Base-by-base conservation (phyloP, 2,797 vertebrate species). In the Hybognathus amarus region DNA sequence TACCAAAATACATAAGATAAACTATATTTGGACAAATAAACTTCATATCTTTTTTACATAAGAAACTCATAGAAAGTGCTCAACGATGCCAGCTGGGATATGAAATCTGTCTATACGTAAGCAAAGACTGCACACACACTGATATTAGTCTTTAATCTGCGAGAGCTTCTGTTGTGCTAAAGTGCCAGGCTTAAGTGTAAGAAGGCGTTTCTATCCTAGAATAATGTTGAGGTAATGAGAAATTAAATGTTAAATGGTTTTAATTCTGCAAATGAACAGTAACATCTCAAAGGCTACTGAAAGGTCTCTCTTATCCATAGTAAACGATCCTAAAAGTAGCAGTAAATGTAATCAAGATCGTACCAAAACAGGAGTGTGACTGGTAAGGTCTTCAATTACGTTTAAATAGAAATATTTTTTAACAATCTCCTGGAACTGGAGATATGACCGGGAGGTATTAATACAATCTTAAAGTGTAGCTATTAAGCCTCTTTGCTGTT, bases 401-500 rank as follows among this genome's bases (percentile, higher is more conserved):
- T 68, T 68, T 68, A 79, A 40, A 68, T 12, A 54, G 33, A 33
- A 67, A 68, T 56, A 68, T 68, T 79, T 78, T 11, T 52, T 38
- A n/a, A 67, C 47, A 50, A 54, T 52, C 64, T 27, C 77, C n/a
- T 68, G 33, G 18, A 40, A n/a, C 20, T 68, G 45, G 30, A 54
- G 10, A 68, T 68, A 52, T 79, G 77, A 54, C 33, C 13, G 2
- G 2, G 47, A 79, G 77, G 77, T 68, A 54, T 79, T 79, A 79
- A 79, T 79, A 68, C 1, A 81, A 73, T 81, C 20, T 71, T 71
- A 36, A 24, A 79, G 22, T 61, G 20, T 17, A 71, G 79, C 38
- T 59, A 59, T 33, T 74, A 73, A 81, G 64, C 56, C 56, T 38
- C 27, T 73, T 81, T 81, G 22, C 69, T 74, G 42, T 50, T 64